A percentile compares a stretch with the other conserved stretches of the same genome.
These are phyloP conservation scores for Notospermus geniculatus DNA, from an alignment of 1,140 invertebrate genomes.

Conservation along the genomic window DNA sequence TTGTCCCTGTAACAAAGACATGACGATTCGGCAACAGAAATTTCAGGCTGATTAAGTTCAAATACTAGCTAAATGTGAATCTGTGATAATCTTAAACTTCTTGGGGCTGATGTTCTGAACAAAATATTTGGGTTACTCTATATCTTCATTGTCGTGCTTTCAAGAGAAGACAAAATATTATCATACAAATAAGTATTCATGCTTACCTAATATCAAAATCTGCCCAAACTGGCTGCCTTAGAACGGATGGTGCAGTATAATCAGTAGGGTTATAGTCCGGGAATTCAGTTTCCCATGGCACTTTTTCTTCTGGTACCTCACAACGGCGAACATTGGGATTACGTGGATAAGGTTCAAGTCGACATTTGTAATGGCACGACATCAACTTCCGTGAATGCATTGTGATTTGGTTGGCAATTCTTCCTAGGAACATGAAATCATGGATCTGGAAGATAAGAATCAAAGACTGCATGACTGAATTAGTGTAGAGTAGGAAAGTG, in stretches of 20 bases:
- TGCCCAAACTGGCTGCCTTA: constrained; percentile 69
- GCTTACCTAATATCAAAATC: constrained; percentile 67
- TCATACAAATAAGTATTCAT: not conserved
- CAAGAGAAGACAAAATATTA: not conserved
- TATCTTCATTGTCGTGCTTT: too few relatives aligned
- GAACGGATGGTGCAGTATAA: constrained; percentile 67
- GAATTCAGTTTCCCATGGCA: constrained; percentile 71
- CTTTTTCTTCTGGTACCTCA: constrained; percentile 73
- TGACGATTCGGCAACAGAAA: constrained; percentile 49
- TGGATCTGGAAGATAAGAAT: too few relatives aligned
- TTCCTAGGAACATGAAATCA: too few relatives aligned
- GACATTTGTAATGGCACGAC: constrained; percentile 34
- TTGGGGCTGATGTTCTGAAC: not conserved
- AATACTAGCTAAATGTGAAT: constrained; percentile 1
- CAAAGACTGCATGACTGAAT: too few relatives aligned
- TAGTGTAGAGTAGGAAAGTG: too few relatives aligned
- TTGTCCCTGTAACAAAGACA: constrained; percentile 19
- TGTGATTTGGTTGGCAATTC: too few relatives aligned
- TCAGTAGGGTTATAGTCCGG: constrained; percentile 71
- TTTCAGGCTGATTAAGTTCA: constrained; percentile 51
- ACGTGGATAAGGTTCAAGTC: constrained; percentile 33
- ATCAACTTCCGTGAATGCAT: too few relatives aligned
- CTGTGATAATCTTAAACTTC: constrained; percentile 19
- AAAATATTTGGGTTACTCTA: not conserved
- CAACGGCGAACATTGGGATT: constrained; percentile 60